phyloP scores from a whole-genome alignment of 2,888 invertebrate genomes.

The Lasiommata megera region DNA sequence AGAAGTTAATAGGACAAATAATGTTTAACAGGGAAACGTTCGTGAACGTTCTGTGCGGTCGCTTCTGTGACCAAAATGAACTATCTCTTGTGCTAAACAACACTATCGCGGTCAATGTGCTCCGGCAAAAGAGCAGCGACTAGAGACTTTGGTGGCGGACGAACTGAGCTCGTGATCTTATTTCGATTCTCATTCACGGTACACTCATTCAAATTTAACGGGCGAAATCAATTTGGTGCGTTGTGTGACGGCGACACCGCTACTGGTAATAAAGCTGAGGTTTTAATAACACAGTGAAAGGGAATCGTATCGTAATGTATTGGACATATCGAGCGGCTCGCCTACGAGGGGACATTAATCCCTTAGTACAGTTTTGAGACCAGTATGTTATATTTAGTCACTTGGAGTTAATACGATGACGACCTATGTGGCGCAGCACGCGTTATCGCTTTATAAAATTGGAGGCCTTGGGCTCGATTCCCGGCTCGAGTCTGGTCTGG shows the following conservation, averaged over 20 bases:
- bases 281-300: conserved; percentile 42
- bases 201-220: conserved; percentile 75
- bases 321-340: not conserved
- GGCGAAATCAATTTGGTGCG: conserved; percentile 67
- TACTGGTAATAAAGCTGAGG: conserved; percentile 47
- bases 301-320: conserved; percentile 45
- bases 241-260: conserved; percentile 67
- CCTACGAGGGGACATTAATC: not conserved
- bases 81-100: not conserved
- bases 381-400: no score
- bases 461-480: no score
- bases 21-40: no score
- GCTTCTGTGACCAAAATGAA: not conserved
- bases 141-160: conserved; percentile 38
- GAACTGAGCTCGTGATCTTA: conserved; percentile 66
- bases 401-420: no score
- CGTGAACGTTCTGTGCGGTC: no score
- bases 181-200: conserved; percentile 68
- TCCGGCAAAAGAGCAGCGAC: conserved; percentile 37
- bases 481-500: no score
- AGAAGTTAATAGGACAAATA: no score
- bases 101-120: conserved; percentile 64
- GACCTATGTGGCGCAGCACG: no score
- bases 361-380: no score
- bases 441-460: no score